phyloP scores from a whole-genome alignment of 2,113 vertebrate genomes.

The Corythornis cristatus region DNA sequence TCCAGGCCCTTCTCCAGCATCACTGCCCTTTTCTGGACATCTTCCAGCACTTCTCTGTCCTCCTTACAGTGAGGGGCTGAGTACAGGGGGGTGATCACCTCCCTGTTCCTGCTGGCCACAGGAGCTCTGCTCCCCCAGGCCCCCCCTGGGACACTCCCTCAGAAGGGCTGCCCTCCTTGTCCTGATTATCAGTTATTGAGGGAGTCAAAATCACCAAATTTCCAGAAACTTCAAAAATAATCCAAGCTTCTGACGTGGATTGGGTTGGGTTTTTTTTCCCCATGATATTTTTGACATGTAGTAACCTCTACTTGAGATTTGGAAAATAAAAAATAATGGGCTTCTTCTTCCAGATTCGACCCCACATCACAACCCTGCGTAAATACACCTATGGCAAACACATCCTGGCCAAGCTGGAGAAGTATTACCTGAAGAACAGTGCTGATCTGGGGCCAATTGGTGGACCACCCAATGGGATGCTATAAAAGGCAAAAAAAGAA shows the following conservation, averaged over 20 bases:
- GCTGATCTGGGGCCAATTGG: constrained; percentile 94
- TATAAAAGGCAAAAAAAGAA: constrained; percentile 76
- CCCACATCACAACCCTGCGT: constrained; percentile 95
- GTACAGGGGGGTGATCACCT: no score
- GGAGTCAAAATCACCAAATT: neutral
- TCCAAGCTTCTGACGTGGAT: no score
- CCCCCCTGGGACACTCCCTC: neutral
- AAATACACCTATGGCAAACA: constrained; percentile 99
- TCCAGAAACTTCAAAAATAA: neutral
- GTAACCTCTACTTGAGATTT: neutral
- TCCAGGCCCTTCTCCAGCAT: no score
- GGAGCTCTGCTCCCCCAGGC: neutral
- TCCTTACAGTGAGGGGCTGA: no score
- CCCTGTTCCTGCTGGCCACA: neutral
- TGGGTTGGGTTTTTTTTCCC: neutral
- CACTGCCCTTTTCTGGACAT: no score
- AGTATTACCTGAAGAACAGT: constrained; percentile 99
- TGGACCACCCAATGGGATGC: constrained; percentile 93
- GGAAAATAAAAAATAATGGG: accelerated
- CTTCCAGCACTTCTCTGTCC: no score
- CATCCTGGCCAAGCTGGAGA: constrained; percentile 97
- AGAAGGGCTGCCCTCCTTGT: neutral
- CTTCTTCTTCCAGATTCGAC: constrained; percentile 86
- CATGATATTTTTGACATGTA: neutral
- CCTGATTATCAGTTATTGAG: neutral